Evolutionary conservation across 2,113 vertebrate genomes (phyloP).

Genomic region (Parus major): DNA sequence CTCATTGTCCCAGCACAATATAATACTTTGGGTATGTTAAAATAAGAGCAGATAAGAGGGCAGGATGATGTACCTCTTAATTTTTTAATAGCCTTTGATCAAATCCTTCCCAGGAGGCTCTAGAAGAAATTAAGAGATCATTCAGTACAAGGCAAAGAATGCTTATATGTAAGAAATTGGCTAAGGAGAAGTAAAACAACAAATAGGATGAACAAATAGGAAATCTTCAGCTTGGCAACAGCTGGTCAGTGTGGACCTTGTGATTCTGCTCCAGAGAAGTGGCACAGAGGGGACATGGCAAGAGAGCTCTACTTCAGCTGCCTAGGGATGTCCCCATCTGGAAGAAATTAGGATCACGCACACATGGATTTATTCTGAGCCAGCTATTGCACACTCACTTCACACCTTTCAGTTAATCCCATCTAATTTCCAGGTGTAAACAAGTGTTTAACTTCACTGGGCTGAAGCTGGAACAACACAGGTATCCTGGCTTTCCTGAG

Average conservation of each 20-base stretch:
- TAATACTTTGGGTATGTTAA: background rate
- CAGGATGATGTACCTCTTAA: background rate
- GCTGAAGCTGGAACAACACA: background rate
- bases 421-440: background rate
- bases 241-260: background rate
- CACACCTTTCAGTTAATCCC: background rate
- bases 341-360: background rate
- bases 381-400: background rate
- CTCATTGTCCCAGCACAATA: background rate
- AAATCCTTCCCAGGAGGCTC: background rate
- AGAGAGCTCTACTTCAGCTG: background rate
- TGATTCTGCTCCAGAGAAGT: background rate
- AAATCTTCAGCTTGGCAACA: background rate
- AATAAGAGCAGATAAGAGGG: background rate
- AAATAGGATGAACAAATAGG: background rate
- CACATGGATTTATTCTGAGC: background rate
- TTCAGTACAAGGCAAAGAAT: background rate
- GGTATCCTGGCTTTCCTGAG: background rate
- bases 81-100: conserved; percentile 19
- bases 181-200: background rate
- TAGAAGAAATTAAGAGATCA: background rate
- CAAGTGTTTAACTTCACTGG: background rate
- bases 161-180: background rate
- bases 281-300: background rate
- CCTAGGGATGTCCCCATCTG: background rate